Conservation (phyloP, 1,140 invertebrate genomes). For the Sesamia nonagrioides region DNA sequence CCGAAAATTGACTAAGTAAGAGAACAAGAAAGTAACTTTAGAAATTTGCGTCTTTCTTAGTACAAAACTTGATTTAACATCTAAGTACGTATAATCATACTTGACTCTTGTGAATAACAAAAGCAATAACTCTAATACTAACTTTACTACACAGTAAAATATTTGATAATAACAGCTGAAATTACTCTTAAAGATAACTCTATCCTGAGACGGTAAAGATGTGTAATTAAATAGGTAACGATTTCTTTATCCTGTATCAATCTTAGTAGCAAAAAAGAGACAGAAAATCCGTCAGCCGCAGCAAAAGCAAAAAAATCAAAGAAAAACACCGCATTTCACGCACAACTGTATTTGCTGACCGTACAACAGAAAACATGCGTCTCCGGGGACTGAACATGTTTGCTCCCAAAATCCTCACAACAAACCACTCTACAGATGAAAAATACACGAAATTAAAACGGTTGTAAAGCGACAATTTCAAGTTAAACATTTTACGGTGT, state of each 20-base stretch:
- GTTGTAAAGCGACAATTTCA: slow-evolving; percentile 46
- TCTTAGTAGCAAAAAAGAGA: slow-evolving; percentile 3
- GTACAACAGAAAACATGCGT: slow-evolving; percentile 1
- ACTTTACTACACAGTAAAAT: too few relatives aligned
- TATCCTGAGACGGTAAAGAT: neutral
- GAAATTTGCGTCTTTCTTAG: neutral
- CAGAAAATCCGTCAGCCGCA: slow-evolving; percentile 35
- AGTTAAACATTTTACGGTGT: slow-evolving; percentile 68
- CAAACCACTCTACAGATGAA: slow-evolving; percentile 12
- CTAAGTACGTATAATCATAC: too few relatives aligned
- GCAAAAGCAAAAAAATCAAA: slow-evolving; percentile 39
- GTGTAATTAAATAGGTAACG: neutral
- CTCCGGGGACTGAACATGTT: slow-evolving; percentile 12
- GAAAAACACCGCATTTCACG: slow-evolving; percentile 43
- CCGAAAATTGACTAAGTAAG: neutral
- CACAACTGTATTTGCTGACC: slow-evolving; percentile 26
- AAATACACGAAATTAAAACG: slow-evolving; percentile 40
- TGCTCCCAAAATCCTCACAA: neutral
- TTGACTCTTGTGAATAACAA: too few relatives aligned
- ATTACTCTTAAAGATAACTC: too few relatives aligned
- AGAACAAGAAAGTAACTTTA: neutral
- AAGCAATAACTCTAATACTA: too few relatives aligned
- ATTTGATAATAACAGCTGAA: too few relatives aligned
- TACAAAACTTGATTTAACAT: neutral
- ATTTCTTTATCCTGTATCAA: neutral